Evolutionary conservation across 2,888 invertebrate species (phyloP), one percentile per base, ranked within the genome.

Genomic region (Lasioglossum pauxillum): DNA sequence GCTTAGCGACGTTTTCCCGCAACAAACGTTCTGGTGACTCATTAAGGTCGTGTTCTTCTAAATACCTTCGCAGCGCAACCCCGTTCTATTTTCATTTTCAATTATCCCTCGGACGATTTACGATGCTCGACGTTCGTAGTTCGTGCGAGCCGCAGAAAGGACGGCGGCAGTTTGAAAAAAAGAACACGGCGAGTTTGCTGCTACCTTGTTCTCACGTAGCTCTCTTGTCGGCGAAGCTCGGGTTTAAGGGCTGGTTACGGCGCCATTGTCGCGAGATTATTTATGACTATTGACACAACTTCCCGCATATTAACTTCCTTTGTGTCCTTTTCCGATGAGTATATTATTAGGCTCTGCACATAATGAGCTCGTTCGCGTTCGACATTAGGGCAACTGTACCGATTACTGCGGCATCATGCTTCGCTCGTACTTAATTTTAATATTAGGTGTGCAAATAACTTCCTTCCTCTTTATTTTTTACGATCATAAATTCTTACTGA

Each of bases 241-340:
- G 31, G 49, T 38, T 71, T 57, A 41, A 72, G 57, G 57, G 41
- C 44, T n/a, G n/a, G n/a, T 57, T 57, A 4, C 57, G 57, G 12
- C n/a, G 57, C 57, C 57, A 69, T 78, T 78, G 67, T 75, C 80
- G 23, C 49, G 10, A 35, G 27, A 57, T 67, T 78, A 75, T 82
- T 82, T 78, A 82, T 31, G 82, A 75, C 69, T 78, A 75, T 82
- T 78, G 57, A 78, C 75, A 78, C 19, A 74, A 78, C 74, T 75
- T 69, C 64, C 69, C 44, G 14, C 57, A 72, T 38, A 81, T 81
- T 76, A 76, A 81, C 64, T 64, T 10, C 23, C 57, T n/a, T 57
- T 12, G n/a, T 12, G n/a, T n/a, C n/a, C 57, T 12, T 57, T 10
- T n/a, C n/a, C 0, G 57, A n/a, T 12, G 57, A 57, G 57, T n/a